Conservation (phyloP, 1,140 invertebrate genomes). For the Gonatopus flavifemur region DNA sequence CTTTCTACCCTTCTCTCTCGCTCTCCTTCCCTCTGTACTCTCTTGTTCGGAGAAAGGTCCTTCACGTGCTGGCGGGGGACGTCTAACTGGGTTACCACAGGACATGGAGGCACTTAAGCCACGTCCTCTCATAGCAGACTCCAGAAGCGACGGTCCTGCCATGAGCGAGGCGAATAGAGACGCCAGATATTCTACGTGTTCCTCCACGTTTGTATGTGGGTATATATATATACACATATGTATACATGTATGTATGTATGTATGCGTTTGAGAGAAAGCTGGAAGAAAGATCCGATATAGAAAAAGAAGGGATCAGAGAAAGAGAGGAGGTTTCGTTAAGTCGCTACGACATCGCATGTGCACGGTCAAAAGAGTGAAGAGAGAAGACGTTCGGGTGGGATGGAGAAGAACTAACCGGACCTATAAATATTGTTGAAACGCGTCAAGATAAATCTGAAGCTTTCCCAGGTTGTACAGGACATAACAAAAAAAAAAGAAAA, state of each 20-base stretch:
- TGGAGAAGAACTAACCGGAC: conserved; percentile 50
- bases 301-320: conserved; percentile 7
- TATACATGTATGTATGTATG: too few species aligned
- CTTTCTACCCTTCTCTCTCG: background rate
- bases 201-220: too few species aligned
- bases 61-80: conserved; percentile 14
- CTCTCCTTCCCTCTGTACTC: background rate
- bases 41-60: conserved; percentile 2
- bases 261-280: background rate
- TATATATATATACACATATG: too few species aligned
- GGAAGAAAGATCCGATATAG: background rate
- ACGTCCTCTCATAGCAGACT: conserved; percentile 11
- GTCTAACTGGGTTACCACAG: conserved; percentile 20
- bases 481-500: too few species aligned
- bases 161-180: background rate
- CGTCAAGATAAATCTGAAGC: conserved; percentile 58
- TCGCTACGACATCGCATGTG: conserved; percentile 29
- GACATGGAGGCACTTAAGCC: conserved; percentile 16
- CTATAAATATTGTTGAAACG: conserved; percentile 58
- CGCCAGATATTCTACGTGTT: too few species aligned
- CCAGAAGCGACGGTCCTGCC: background rate
- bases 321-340: conserved; percentile 31
- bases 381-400: too few species aligned
- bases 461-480: conserved; percentile 54
- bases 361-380: too few species aligned